Base-by-base conservation (phyloP, 2,113 vertebrate genomes). In the Hystrix cristata region DNA sequence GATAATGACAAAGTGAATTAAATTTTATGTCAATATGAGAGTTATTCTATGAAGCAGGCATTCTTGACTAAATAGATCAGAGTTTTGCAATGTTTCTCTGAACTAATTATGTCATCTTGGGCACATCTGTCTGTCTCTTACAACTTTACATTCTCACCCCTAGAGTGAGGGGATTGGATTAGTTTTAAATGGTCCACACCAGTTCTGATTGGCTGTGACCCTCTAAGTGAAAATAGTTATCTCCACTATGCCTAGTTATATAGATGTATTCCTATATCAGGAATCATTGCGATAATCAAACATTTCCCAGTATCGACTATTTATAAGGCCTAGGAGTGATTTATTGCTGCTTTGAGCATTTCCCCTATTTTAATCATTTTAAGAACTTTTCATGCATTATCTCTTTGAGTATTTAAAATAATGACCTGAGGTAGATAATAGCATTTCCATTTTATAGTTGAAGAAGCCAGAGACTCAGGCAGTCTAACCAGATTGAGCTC, bases 1-100 rank as follows among this genome's bases (percentile, higher is more conserved):
- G 12, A 79, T 83, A 72, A 83, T 96, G 76, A 46, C 21, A 94
- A 78, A 83, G 31, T 59, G 46, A 91, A 71, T 90, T 93, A 25
- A 78, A 79, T 31, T 21, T 21, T 76, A 27, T 57, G 46, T 86
- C 53, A 86, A 0, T 90, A 29, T 94, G 51, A 46, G 43, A n/a
- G 89, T 67, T 87, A 65, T 71, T 79, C 12, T 84, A 34, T 85
- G 29, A 62, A 48, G 12, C 65, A 64, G n/a, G 14, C 21, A 15
- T 80, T 95, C 43, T 76, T 93, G 43, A 84, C 34, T 65, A 67
- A 67, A 38, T 59, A 10, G 7, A 1, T 53, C 13, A 82, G 60
- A 14, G 46, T 82, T 80, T 38, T 62, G 12, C 69, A 67, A 53
- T 4, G 64, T 69, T 85, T 72, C 53, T 93, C 67, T 71, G 46